Conservation (phyloP, 2,888 invertebrate genomes). For the Neria commutata region DNA sequence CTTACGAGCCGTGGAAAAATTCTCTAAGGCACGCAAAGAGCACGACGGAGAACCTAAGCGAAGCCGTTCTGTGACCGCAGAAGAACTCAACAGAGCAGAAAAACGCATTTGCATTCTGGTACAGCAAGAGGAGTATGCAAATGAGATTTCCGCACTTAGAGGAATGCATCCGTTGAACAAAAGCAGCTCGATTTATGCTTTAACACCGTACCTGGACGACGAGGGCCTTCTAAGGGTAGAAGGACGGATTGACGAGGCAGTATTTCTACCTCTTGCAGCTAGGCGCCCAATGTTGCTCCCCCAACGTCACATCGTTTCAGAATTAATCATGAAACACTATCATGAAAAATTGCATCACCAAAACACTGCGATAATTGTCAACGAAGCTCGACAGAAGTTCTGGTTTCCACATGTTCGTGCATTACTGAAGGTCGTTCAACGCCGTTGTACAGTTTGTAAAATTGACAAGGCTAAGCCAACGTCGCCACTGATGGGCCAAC, state of each 20-base stretch:
- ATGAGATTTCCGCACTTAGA: constrained; percentile 7
- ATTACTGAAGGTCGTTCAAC: constrained; percentile 20
- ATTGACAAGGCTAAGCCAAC: constrained; percentile 24
- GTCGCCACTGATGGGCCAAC: constrained; percentile 34
- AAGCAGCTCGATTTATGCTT: not conserved
- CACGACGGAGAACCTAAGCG: too few species aligned
- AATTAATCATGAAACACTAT: constrained; percentile 7
- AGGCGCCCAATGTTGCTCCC: constrained; percentile 21
- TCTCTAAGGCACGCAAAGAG: too few species aligned
- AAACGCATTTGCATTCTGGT: not conserved
- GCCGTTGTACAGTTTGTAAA: constrained; percentile 9
- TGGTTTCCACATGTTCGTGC: constrained; percentile 21
- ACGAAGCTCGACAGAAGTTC: constrained; percentile 26
- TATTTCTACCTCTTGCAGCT: constrained; percentile 17
- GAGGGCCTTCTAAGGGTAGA: constrained; percentile 9
- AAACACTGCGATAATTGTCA: constrained; percentile 16
- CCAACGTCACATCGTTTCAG: not conserved
- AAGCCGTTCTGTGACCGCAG: too few species aligned
- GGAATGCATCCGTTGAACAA: not conserved
- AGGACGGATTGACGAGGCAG: constrained; percentile 21
- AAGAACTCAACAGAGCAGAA: not conserved
- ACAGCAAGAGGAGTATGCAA: constrained; percentile 3
- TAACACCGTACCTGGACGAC: constrained; percentile 19
- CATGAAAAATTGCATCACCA: constrained; percentile 19
- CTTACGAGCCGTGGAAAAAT: too few species aligned